Conservation (phyloP, 2,888 invertebrate species). For the Brenthis hecate region DNA sequence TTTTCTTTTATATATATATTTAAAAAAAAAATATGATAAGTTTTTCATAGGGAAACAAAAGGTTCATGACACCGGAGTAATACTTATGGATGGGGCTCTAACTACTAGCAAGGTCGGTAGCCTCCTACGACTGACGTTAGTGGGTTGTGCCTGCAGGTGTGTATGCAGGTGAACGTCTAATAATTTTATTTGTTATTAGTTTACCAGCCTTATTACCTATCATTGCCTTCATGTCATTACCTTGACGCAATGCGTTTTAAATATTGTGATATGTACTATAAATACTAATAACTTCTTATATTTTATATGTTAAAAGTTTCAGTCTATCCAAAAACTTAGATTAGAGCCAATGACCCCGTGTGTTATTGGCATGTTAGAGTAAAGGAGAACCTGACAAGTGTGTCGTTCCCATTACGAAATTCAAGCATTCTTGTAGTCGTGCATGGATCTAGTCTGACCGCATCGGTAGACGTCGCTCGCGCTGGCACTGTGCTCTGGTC, state of each 20-base stretch:
- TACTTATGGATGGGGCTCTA: conserved; percentile 14
- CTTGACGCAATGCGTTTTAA: too few species aligned
- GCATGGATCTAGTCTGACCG: conserved; percentile 61
- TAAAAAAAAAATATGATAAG: too few species aligned
- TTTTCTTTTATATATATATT: too few species aligned
- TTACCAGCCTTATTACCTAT: too few species aligned
- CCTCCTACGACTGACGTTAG: conserved; percentile 58
- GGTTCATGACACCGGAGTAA: neutral
- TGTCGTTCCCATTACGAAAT: conserved; percentile 37
- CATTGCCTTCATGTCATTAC: neutral
- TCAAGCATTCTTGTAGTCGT: conserved; percentile 42
- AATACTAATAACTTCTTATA: too few species aligned
- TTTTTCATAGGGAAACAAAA: neutral
- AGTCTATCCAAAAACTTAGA: neutral
- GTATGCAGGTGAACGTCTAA: conserved; percentile 24
- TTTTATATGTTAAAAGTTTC: neutral
- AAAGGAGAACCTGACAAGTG: conserved; percentile 25
- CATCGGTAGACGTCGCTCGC: conserved; percentile 52
- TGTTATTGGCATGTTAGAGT: conserved; percentile 47
- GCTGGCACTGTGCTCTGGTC: conserved; percentile 32
- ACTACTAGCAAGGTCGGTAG: conserved; percentile 59
- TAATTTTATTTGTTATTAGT: too few species aligned
- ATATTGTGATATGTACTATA: too few species aligned
- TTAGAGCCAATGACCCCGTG: neutral
- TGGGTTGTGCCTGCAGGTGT: conserved; percentile 32